Evolutionary conservation across 2,113 vertebrate species (phyloP), one percentile per base, ranked within the genome.

Genomic region (Bagarius yarrelli): DNA sequence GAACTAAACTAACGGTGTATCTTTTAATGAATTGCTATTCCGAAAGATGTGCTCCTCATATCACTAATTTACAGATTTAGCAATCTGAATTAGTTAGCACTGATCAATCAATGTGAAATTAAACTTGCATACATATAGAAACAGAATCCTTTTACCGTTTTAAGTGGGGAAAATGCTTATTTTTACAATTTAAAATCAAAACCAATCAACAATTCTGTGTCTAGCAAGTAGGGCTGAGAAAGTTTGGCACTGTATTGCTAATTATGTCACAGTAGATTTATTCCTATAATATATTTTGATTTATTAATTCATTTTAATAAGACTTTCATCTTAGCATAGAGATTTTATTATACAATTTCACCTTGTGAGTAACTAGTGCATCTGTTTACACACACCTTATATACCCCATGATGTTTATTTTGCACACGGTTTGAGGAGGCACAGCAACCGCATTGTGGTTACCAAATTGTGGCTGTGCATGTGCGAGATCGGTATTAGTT

Each of bases 21-120:
- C 53, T 30, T 79, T 52, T 70, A 79, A 70, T 79, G 66, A 32
- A 53, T 21, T 79, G 27, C n/a, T 57, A 21, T 67, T 47, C 78
- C 78, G 70, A 64, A 67, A 79, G 78, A 59, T 79, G 64, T n/a
- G n/a, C n/a, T 59, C 78, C 64, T 79, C 27, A 70, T 70, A 70
- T 27, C 44, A 57, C 78, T 44, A 19, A n/a, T 66, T 78, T 67
- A 69, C 3, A 25, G 32, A 34, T 69, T 67, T 19, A 27, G 52
- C 63, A 67, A 15, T 4, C 32, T 55, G 25, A 18, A 12, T n/a
- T n/a, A n/a, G 55, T 21, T 14, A 53, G 3, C 21, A 25, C 12
- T 52, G 14, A 8, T 23, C 52, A 44, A 11, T 25, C 47, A 61
- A 32, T 15, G 5, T 36, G 47, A 19, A 32, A 55, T 69, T 52